These are phyloP conservation scores for Micropoecilia bifurca DNA, from an alignment of 2,797 vertebrate genomes.

Conservation along the genomic window DNA sequence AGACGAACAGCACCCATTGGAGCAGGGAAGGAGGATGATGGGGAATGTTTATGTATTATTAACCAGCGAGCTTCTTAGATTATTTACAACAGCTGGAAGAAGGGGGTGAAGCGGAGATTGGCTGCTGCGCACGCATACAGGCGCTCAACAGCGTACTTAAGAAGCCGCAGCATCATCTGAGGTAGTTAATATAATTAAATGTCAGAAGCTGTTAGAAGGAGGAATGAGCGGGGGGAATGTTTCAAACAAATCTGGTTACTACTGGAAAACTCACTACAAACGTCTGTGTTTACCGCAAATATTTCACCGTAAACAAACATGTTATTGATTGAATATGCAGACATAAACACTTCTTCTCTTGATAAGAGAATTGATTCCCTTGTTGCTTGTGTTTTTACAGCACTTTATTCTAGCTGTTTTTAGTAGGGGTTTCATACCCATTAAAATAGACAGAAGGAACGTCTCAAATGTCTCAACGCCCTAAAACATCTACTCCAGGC, in stretches of 20 bases:
- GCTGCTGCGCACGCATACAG: neutral
- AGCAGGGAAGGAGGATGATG: constrained; percentile 17
- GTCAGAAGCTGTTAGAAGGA: constrained; percentile 44
- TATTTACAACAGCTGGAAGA: constrained; percentile 67
- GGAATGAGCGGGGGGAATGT: neutral
- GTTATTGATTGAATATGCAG: neutral
- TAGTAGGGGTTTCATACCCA: neutral
- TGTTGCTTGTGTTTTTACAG: neutral
- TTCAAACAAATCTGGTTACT: constrained; percentile 20
- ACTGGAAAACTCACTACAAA: neutral
- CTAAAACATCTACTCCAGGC: neutral
- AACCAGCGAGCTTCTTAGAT: constrained; percentile 58
- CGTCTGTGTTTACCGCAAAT: neutral
- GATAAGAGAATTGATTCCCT: neutral
- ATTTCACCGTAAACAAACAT: neutral
- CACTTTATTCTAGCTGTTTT: neutral
- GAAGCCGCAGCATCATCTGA: constrained; percentile 17
- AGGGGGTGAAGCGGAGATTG: constrained; percentile 15
- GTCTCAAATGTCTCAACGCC: neutral
- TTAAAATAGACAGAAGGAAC: neutral
- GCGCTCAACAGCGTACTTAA: constrained; percentile 14
- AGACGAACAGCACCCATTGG: constrained; percentile 29
- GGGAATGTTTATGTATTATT: constrained; percentile 56
- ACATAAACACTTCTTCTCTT: neutral
- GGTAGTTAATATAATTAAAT: constrained; percentile 45